phyloP scores from a whole-genome alignment of 2,888 invertebrate genomes.

The Hypomecis punctinalis region DNA sequence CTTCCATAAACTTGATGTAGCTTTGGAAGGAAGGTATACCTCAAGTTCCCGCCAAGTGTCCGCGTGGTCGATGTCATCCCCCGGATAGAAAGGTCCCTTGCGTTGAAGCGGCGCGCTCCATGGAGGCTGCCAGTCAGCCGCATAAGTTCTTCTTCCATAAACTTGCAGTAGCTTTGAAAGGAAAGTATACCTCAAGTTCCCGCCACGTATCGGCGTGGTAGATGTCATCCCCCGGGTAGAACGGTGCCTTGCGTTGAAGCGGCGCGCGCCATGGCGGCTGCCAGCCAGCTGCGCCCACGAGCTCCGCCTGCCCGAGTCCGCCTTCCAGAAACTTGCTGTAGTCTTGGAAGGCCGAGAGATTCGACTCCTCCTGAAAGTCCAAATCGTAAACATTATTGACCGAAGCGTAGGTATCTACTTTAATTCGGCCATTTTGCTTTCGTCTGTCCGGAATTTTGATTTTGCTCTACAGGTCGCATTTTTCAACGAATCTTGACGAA shows the following conservation, averaged over 20 bases:
- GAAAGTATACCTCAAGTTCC: conserved; percentile 70
- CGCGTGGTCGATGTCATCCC: conserved; percentile 80
- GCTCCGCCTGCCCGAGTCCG: conserved; percentile 83
- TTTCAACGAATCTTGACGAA: too few species aligned
- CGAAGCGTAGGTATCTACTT: too few species aligned
- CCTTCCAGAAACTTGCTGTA: conserved; percentile 84
- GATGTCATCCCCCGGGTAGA: conserved; percentile 82
- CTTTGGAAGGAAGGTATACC: conserved; percentile 78
- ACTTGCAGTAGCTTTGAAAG: conserved; percentile 57
- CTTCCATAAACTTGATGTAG: conserved; percentile 83
- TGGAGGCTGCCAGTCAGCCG: conserved; percentile 82
- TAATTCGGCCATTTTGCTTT: too few species aligned
- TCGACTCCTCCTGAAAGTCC: conserved; percentile 70
- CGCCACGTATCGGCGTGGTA: conserved; percentile 82
- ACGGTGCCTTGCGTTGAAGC: conserved; percentile 84
- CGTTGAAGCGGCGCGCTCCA: conserved; percentile 85
- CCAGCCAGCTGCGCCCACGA: conserved; percentile 81
- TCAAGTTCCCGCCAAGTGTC: conserved; percentile 82
- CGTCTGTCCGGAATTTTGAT: too few species aligned
- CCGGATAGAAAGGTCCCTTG: conserved; percentile 84
- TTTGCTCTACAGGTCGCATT: too few species aligned
- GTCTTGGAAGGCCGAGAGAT: conserved; percentile 80
- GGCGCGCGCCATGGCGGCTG: conserved; percentile 86
- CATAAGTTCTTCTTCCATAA: conserved; percentile 81
- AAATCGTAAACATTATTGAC: background rate